Evolutionary conservation across 2,113 vertebrate species (phyloP).

Genomic region (Barbus barbus): DNA sequence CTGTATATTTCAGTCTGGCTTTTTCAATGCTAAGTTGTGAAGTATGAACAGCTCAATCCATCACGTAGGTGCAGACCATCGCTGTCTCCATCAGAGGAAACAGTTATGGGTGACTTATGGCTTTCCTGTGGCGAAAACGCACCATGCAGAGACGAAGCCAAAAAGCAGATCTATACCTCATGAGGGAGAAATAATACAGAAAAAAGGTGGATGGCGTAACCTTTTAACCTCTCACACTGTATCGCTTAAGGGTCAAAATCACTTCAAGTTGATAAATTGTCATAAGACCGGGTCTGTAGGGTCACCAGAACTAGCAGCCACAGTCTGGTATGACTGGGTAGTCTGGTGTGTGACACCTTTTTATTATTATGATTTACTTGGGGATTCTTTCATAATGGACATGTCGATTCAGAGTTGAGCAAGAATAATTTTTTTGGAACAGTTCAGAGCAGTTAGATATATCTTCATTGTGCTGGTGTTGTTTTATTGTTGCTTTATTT

Average conservation of each 20-base stretch:
- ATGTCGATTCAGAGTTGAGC: background rate
- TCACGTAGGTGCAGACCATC: background rate
- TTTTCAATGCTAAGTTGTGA: background rate
- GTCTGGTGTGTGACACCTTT: background rate
- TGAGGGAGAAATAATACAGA: constrained; percentile 21
- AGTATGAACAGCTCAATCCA: constrained; percentile 31
- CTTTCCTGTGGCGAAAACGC: constrained; percentile 46
- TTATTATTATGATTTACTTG: constrained; percentile 14
- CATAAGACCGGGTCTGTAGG: background rate
- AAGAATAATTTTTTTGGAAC: too few species aligned
- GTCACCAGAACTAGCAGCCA: background rate
- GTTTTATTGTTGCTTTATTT: too few species aligned
- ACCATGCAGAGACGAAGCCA: background rate
- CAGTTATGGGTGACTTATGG: constrained; percentile 57
- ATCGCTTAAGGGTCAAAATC: constrained; percentile 5
- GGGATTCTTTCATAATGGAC: background rate
- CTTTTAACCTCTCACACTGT: constrained; percentile 45
- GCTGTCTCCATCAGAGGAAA: constrained; percentile 2
- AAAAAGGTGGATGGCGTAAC: constrained; percentile 42
- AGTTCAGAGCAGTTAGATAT: too few species aligned
- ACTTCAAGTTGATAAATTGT: background rate
- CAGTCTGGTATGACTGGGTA: background rate
- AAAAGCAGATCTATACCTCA: constrained; percentile 34
- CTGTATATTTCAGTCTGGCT: background rate
- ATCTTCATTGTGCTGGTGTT: too few species aligned